Base-by-base conservation (phyloP, 2,113 vertebrate genomes). In the Scomber colias region DNA sequence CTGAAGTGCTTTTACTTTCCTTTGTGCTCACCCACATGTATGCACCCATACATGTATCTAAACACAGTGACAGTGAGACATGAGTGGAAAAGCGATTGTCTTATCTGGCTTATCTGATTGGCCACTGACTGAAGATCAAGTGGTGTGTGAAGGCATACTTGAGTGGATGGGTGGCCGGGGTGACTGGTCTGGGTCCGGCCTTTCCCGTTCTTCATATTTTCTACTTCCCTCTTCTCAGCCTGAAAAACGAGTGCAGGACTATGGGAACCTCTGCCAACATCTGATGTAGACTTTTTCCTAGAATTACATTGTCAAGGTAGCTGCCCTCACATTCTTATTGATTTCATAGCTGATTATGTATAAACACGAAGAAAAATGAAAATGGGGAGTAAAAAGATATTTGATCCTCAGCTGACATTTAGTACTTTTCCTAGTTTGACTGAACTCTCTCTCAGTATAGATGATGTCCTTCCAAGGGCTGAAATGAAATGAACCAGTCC, bases 91-190 rank as follows among this genome's bases (percentile, higher is more conserved):
- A 45, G 30, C 0, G 59, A 67, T 11, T 16, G 63, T 40, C 9
- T 40, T 40, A 9, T 40, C 9, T 8, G 35, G 53, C 66, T 85
- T 77, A 71, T 82, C 80, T 84, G 83, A 84, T 82, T 74, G 71
- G 78, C 75, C 69, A 44, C n/a, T 44, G 73, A 24, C 57, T 40
- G 24, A 40, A 60, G 54, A n/a, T 31, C 45, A 74, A 74, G 68
- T 77, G 51, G 17, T 60, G 30, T 64, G 51, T 81, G 40, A 75
- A 64, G 40, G 66, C 45, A 55, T 65, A 21, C 66, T 65, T 51
- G 19, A 48, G 21, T 21, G 61, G 62, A 82, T 31, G 16, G 48
- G 48, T 72, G 67, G 61, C 62, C 0, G 0, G 30, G 27, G 72
- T 46, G 73, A 48, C 40, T 65, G 76, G 24, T 46, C 55, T 68